A percentile compares a stretch with the other conserved stretches of the same genome.
phyloP scores from a whole-genome alignment of 2,888 invertebrate genomes.

The Phengaris arion region DNA sequence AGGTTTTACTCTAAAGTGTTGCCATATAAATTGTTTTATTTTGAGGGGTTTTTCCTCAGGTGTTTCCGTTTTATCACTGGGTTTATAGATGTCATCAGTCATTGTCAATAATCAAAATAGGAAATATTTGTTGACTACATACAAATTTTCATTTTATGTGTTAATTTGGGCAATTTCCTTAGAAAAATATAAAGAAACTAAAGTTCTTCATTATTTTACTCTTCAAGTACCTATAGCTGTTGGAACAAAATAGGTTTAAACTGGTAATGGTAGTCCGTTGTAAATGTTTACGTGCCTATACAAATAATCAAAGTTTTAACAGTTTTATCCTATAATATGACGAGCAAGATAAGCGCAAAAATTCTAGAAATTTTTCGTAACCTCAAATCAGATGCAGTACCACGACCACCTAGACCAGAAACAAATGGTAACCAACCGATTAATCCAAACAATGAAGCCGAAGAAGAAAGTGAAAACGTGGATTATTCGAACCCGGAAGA shows the following conservation, averaged over 20 bases:
- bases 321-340: slow-evolving; percentile 36
- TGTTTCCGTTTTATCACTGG: no score
- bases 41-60: no score
- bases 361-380: slow-evolving; percentile 65
- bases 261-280: not conserved
- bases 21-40: no score
- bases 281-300: not conserved
- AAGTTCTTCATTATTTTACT: not conserved
- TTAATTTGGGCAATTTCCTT: no score
- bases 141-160: no score
- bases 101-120: no score
- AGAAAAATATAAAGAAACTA: not conserved
- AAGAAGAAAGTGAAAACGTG: slow-evolving; percentile 46
- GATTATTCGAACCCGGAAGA: slow-evolving; percentile 51
- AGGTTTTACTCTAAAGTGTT: no score
- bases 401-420: slow-evolving; percentile 64
- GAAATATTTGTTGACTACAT: no score
- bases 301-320: not conserved
- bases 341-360: slow-evolving; percentile 48
- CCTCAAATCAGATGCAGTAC: slow-evolving; percentile 75
- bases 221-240: not conserved
- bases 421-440: slow-evolving; percentile 35
- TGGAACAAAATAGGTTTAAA: not conserved
- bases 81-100: no score
- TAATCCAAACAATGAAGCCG: slow-evolving; percentile 39